A percentile compares a stretch with the other conserved stretches of the same genome.
Evolutionary conservation across 2,113 vertebrate species (phyloP).

Genomic region (Nerophis lumbriciformis): DNA sequence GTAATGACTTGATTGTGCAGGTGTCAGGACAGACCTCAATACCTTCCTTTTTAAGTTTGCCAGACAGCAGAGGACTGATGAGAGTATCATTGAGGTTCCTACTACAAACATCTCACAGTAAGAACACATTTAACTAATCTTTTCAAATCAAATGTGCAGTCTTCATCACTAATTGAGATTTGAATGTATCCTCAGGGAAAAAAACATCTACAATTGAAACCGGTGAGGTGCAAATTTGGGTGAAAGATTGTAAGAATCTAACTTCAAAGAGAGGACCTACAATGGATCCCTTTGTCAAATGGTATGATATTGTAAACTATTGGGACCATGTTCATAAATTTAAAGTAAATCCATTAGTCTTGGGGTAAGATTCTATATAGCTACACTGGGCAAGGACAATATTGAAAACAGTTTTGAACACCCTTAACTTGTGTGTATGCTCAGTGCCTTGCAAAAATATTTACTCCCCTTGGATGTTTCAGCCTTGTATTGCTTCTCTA

Average conservation of each 20-base stretch:
- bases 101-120: conserved; percentile 74
- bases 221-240: conserved; percentile 92
- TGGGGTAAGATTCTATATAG: neutral
- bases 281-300: conserved; percentile 91
- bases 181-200: conserved; percentile 65
- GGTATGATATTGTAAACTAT: conserved; percentile 68
- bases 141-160: neutral
- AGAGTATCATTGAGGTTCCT: conserved; percentile 85
- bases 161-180: neutral
- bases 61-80: conserved; percentile 79
- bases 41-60: conserved; percentile 49
- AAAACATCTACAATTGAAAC: conserved; percentile 69
- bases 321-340: neutral
- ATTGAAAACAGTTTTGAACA: conserved; percentile 1
- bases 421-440: neutral
- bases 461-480: no score
- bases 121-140: neutral
- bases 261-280: conserved; percentile 72
- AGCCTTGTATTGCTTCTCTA: no score
- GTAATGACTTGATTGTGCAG: conserved; percentile 3
- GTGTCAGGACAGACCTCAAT: conserved; percentile 38
- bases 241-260: conserved; percentile 88
- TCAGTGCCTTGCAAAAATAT: no score
- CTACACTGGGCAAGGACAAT: neutral
- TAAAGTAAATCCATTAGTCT: no score